phyloP scores from a whole-genome alignment of 92 coral and sea anemone species.

The Heteractis magnifica region DNA sequence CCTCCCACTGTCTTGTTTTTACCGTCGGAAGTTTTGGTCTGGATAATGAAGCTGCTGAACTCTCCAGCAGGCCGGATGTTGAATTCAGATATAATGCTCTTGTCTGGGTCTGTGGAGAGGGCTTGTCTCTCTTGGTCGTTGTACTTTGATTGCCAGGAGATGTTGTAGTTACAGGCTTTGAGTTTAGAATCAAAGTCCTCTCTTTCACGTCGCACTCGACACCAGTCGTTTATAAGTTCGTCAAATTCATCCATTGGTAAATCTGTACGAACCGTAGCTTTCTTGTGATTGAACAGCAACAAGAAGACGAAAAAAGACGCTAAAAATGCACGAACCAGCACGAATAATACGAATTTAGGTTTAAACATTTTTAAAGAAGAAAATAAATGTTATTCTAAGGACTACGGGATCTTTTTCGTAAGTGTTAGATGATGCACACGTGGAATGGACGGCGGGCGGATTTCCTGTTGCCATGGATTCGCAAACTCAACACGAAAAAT shows the following conservation, averaged over 20 bases:
- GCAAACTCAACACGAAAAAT: too few species aligned
- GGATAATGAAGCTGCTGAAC: slow-evolving; percentile 90
- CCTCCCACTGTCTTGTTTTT: slow-evolving; percentile 55
- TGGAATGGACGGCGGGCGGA: too few species aligned
- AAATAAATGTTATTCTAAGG: not conserved
- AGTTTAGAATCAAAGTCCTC: slow-evolving; percentile 52
- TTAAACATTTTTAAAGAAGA: not conserved
- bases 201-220: slow-evolving; percentile 76
- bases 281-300: slow-evolving; percentile 5
- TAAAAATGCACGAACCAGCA: slow-evolving; percentile 37
- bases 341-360: not conserved
- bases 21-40: slow-evolving; percentile 65
- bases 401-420: too few species aligned
- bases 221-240: slow-evolving; percentile 76
- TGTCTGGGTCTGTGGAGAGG: slow-evolving; percentile 68
- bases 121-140: slow-evolving; percentile 19
- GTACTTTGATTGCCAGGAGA: slow-evolving; percentile 58
- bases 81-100: slow-evolving; percentile 63
- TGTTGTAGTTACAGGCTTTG: slow-evolving; percentile 45
- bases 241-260: slow-evolving; percentile 26
- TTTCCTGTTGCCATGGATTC: too few species aligned
- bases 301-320: slow-evolving; percentile 34
- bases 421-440: too few species aligned
- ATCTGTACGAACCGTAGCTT: not conserved
- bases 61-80: slow-evolving; percentile 84